Percentiles rank a stretch among this genome's conserved stretches.
Evolutionary conservation across 2,797 vertebrate genomes (phyloP).

Genomic region (Amphiprion clarkii): DNA sequence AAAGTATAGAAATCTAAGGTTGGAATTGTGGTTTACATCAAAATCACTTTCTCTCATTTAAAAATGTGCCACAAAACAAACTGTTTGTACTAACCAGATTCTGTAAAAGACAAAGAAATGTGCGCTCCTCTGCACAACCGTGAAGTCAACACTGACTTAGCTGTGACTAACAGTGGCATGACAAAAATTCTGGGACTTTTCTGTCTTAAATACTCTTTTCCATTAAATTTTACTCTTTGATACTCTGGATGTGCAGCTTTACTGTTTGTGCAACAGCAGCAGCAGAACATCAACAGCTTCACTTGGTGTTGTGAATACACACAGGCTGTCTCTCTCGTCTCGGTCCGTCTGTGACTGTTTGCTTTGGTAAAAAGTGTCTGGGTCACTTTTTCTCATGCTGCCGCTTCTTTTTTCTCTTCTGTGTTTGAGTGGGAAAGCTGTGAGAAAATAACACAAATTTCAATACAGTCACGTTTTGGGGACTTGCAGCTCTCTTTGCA

Average conservation of each 20-base stretch:
- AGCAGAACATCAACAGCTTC: slow-evolving; percentile 6
- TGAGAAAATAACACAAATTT: neutral
- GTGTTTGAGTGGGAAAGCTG: neutral
- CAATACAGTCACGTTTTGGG: no score
- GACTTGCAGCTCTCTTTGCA: no score
- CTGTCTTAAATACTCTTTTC: neutral
- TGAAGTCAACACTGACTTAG: no score
- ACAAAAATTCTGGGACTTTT: neutral
- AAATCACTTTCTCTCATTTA: no score
- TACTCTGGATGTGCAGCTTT: neutral
- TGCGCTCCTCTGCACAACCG: no score
- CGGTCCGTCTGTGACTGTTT: slow-evolving; percentile 15
- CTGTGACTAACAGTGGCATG: neutral
- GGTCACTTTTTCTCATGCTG: neutral
- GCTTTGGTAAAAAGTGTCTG: slow-evolving; percentile 27
- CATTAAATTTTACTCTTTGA: neutral
- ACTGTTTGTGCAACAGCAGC: slow-evolving; percentile 33
- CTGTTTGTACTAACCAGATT: no score
- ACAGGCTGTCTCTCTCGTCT: slow-evolving; percentile 12
- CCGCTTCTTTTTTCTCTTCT: neutral
- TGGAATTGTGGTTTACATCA: no score
- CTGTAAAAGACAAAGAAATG: no score
- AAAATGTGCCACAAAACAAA: no score
- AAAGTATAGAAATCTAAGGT: no score
- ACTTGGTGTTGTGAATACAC: slow-evolving; percentile 50